Base-by-base conservation (phyloP, 2,888 invertebrate genomes). In the Rotaria macrura region DNA sequence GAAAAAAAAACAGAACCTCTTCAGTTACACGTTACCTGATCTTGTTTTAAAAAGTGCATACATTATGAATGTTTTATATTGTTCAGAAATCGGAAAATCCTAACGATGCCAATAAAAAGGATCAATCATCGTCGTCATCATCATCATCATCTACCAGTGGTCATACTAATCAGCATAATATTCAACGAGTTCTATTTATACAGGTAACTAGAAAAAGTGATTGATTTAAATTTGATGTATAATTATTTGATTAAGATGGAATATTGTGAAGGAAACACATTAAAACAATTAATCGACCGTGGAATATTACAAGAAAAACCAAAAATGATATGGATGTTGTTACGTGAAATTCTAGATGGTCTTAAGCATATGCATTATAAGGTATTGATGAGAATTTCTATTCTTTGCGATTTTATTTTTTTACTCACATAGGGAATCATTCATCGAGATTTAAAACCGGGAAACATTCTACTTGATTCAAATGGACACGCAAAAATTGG, bases 231-330 rank as follows among this genome's bases (percentile, higher is more conserved):
- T 54, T 84, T 14, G 47, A 65, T 43, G n/a, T n/a, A 54, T 12
- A 57, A 85, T 79, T 79, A 74, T 85, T 89, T 83, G 55, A 86
- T 89, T 79, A 90, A 98, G 92, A 99, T 99, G 99, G 98, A 99
- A 91, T 97, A 96, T 91, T 99, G 99, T 91, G 97, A 97, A 90
- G 97, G 96, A 89, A 95, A 95, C 88, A 99, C 98, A 0, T 91
- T 96, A 52, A 87, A 91, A 55, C 89, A 89, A 87, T 95, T 96
- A 5, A 97, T 97, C 87, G 97, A 97, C 91, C 93, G 93, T 87
- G 94, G 94, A 2, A 87, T 90, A 38, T 90, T 96, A 55, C 94
- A 93, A 89, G 91, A 93, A 88, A 95, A 97, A 88, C 93, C 93
- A 52, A 94, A 94, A 88, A 92, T 96, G 72, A 93, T 95, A 40